Evolutionary conservation across 2,797 vertebrate genomes (phyloP).

Genomic region (Megaceryle alcyon): DNA sequence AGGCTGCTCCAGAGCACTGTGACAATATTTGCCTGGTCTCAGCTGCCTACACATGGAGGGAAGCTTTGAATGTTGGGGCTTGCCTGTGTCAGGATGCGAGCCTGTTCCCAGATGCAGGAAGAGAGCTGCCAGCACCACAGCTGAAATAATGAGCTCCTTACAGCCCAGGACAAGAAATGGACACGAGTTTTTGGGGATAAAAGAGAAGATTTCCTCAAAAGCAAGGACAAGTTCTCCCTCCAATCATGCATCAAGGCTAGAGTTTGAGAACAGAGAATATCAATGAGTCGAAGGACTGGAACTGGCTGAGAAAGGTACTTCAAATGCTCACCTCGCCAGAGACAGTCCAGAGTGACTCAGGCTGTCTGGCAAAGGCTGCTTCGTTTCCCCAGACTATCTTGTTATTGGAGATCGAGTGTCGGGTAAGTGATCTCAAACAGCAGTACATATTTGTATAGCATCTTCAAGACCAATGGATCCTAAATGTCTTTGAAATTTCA

Average conservation of each 20-base stretch:
- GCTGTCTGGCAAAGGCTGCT: neutral
- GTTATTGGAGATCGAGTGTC: neutral
- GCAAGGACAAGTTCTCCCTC: neutral
- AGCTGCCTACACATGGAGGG: fast-evolving
- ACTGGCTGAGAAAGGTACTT: neutral
- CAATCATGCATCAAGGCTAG: neutral
- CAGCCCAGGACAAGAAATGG: neutral
- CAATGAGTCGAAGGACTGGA: slow-evolving; percentile 1
- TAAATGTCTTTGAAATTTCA: neutral
- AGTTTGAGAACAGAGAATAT: neutral
- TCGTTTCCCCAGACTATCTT: neutral
- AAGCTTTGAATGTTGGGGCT: neutral
- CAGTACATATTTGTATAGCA: neutral
- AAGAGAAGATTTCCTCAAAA: slow-evolving; percentile 21
- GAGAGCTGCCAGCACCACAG: neutral
- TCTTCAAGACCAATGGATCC: neutral
- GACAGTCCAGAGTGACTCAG: neutral
- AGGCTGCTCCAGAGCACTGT: neutral
- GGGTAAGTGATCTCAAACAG: neutral
- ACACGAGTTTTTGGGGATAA: neutral
- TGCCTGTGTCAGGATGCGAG: neutral
- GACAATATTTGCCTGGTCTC: neutral
- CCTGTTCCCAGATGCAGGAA: neutral
- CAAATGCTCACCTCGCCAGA: neutral
- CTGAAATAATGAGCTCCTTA: neutral